These are phyloP conservation scores for Prolemur simus DNA, from an alignment of 2,113 vertebrate genomes.

Conservation along the genomic window DNA sequence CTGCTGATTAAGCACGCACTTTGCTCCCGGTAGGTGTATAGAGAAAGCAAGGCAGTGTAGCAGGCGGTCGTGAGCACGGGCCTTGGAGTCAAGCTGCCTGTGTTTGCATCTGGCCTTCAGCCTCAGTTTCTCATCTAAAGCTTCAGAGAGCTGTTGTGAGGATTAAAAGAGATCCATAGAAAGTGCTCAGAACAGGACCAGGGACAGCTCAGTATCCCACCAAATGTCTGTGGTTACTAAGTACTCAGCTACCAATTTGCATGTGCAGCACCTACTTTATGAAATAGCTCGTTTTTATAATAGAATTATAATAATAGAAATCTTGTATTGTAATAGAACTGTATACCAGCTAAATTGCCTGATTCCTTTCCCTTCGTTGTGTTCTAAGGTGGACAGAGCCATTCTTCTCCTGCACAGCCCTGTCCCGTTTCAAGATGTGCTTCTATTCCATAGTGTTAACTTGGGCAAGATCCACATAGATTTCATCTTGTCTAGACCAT, in stretches of 20 bases:
- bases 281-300: neutral
- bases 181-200: neutral
- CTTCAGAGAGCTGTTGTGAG: neutral
- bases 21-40: neutral
- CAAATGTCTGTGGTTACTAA: neutral
- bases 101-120: neutral
- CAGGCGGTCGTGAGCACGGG: neutral
- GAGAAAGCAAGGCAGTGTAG: neutral
- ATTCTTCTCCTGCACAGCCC: neutral
- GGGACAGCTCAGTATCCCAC: neutral
- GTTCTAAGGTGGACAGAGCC: neutral
- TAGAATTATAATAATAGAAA: no score
- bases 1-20: neutral
- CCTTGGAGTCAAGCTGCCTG: neutral
- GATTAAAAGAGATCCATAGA: neutral
- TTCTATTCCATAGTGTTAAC: neutral
- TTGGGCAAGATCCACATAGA: neutral
- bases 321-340: no score
- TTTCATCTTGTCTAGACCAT: neutral
- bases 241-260: neutral
- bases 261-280: neutral
- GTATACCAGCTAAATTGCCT: rapidly evolving
- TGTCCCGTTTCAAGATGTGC: neutral
- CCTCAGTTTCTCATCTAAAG: neutral
- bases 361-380: neutral